These are phyloP conservation scores for Epizoanthus ramosus DNA, from an alignment of 92 coral and sea anemone species.

Conservation along the genomic window DNA sequence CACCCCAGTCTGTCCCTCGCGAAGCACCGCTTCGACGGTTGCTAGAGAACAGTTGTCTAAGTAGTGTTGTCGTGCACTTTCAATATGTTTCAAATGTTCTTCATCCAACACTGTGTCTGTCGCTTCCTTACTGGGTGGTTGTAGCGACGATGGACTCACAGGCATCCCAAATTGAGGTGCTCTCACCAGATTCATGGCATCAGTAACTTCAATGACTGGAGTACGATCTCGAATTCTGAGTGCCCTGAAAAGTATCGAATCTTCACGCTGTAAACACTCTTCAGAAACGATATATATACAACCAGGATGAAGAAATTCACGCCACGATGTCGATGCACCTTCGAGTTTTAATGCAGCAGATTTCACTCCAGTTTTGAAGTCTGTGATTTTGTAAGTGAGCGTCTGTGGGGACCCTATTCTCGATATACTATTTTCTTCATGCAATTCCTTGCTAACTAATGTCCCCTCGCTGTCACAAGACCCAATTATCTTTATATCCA, in stretches of 20 bases:
- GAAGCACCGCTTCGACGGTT: constrained; percentile 19
- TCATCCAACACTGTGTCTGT: not conserved
- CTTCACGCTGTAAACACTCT: constrained; percentile 28
- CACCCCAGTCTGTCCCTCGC: not conserved
- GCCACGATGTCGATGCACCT: constrained; percentile 44
- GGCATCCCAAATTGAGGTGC: constrained; percentile 41
- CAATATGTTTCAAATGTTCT: not conserved
- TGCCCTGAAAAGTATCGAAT: constrained; percentile 47
- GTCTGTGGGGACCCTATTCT: not conserved
- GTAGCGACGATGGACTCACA: not conserved
- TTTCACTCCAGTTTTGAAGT: constrained; percentile 49
- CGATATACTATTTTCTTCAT: not conserved
- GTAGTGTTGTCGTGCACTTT: constrained; percentile 1
- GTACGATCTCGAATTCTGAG: constrained; percentile 19
- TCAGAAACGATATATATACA: constrained; percentile 73
- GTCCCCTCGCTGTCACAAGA: not conserved
- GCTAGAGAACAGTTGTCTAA: not conserved
- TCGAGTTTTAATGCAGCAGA: constrained; percentile 56
- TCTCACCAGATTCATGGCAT: constrained; percentile 46
- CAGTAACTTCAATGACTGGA: constrained; percentile 44
- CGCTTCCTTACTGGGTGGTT: not conserved
- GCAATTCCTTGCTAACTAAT: not conserved
- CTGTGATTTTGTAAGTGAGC: constrained; percentile 32
- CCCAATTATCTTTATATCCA: constrained; percentile 26
- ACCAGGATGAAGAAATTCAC: constrained; percentile 68